A percentile compares a stretch with the other conserved stretches of the same genome.
Conservation (phyloP, 2,113 vertebrate species). For the Numida meleagris region DNA sequence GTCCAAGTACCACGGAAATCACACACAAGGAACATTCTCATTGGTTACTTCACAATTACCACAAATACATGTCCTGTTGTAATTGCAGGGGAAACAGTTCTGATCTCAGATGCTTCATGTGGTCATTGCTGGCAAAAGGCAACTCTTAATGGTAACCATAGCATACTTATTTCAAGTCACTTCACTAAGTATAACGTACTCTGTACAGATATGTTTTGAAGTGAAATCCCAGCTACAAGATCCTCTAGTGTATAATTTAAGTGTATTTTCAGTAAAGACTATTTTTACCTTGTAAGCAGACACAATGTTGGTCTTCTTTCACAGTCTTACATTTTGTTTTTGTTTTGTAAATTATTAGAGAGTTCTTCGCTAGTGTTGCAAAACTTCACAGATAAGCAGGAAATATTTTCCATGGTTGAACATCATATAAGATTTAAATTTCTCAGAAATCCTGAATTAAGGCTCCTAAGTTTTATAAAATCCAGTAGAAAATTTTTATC, state of each 20-base stretch:
- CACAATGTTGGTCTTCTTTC: background rate
- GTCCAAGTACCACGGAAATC: background rate
- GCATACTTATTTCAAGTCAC: slow-evolving; percentile 28
- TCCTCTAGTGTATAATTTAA: slow-evolving; percentile 24
- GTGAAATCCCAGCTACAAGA: background rate
- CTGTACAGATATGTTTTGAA: slow-evolving; percentile 32
- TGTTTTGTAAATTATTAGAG: background rate
- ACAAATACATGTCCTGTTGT: background rate
- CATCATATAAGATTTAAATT: background rate
- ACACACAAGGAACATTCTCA: background rate
- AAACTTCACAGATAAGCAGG: background rate
- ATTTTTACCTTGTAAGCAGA: background rate
- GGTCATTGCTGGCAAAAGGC: slow-evolving; percentile 4
- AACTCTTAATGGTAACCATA: background rate
- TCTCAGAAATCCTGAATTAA: background rate
- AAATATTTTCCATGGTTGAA: background rate
- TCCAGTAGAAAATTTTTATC: background rate
- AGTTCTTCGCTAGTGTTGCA: background rate
- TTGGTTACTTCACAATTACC: background rate
- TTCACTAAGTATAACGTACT: slow-evolving; percentile 37
- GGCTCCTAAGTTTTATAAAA: background rate
- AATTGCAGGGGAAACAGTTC: slow-evolving; percentile 17
- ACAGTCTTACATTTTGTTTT: background rate
- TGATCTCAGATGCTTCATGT: slow-evolving; percentile 44
- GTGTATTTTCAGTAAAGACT: slow-evolving; percentile 47